Conservation (phyloP, 2,113 vertebrate species). For the Myanophis thanlyinensis region DNA sequence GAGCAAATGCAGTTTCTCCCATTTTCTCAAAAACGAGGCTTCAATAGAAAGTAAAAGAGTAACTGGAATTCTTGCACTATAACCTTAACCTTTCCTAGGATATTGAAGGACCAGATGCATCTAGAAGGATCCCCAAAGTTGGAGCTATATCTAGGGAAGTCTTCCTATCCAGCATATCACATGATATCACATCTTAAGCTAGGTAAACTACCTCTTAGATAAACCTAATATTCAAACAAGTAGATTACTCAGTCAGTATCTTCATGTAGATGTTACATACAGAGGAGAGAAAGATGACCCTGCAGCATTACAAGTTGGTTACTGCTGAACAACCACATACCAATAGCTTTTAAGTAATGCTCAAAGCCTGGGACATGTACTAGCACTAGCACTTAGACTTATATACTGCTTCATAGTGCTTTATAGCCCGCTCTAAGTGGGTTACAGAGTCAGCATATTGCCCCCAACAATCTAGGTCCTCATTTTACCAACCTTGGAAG, state of each 20-base stretch:
- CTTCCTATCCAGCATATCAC: not conserved
- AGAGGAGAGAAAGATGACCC: not conserved
- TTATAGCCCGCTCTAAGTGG: too few relatives aligned
- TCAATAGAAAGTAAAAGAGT: not conserved
- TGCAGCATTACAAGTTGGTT: not conserved
- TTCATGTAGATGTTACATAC: not conserved
- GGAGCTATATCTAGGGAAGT: not conserved
- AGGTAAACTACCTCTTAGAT: not conserved
- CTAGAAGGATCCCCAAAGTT: not conserved
- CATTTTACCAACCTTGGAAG: too few relatives aligned
- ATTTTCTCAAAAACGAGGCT: not conserved
- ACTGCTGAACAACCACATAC: not conserved
- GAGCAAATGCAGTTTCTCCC: not conserved
- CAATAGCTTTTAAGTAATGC: not conserved
- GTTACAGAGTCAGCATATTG: too few relatives aligned
- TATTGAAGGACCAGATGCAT: not conserved
- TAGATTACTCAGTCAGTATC: not conserved
- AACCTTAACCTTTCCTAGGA: not conserved
- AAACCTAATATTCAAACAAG: not conserved
- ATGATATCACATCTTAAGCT: not conserved
- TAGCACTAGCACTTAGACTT: too few relatives aligned
- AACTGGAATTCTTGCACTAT: not conserved
- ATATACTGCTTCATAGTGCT: too few relatives aligned
- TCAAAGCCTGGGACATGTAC: not conserved
- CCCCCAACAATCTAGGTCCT: too few relatives aligned